phyloP scores from a whole-genome alignment of 2,113 vertebrate genomes.

The Equus quagga region DNA sequence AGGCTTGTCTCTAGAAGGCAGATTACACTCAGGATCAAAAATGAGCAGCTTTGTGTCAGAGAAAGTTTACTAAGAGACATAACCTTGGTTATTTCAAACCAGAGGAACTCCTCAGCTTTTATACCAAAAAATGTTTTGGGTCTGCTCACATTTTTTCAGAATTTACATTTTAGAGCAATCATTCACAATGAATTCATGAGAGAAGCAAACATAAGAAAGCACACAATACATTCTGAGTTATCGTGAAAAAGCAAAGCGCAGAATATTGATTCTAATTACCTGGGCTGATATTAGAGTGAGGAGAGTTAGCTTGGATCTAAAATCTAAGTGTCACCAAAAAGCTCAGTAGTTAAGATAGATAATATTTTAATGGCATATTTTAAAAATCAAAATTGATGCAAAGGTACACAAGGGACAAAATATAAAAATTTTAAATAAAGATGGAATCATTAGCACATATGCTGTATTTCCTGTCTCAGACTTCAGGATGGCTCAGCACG shows the following conservation, averaged over 20 bases:
- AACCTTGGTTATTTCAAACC: background rate
- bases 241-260: background rate
- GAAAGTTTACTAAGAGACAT: background rate
- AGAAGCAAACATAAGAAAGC: background rate
- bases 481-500: rapidly evolving
- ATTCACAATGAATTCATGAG: background rate
- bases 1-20: background rate
- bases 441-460: no score
- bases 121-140: background rate
- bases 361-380: background rate
- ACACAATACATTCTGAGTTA: background rate
- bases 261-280: background rate
- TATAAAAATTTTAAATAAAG: background rate
- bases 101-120: background rate
- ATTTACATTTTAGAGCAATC: background rate
- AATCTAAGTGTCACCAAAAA: background rate
- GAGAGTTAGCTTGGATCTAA: background rate
- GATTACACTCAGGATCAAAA: background rate
- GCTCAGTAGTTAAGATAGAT: background rate
- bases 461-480: background rate
- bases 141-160: background rate
- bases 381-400: background rate
- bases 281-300: background rate
- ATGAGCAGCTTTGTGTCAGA: background rate
- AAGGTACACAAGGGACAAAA: background rate